These are phyloP conservation scores for Hassar affinis DNA, from an alignment of 2,113 vertebrate genomes.

Conservation along the genomic window DNA sequence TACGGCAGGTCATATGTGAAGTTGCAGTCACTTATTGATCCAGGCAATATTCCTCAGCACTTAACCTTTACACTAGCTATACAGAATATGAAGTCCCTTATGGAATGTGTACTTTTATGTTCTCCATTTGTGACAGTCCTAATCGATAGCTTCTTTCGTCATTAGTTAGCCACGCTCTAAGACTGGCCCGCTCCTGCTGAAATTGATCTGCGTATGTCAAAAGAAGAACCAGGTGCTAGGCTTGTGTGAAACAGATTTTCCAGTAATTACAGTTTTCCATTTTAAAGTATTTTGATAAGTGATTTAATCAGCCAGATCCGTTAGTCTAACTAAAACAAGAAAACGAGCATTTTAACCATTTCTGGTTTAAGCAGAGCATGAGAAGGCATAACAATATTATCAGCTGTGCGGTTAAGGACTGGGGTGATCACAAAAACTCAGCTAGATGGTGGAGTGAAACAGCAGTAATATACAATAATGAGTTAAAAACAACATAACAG, in stretches of 20 bases:
- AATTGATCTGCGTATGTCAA: conserved; percentile 52
- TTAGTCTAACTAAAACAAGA: not conserved
- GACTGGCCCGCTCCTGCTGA: conserved; percentile 51
- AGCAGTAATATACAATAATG: not conserved
- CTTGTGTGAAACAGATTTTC: conserved; percentile 1
- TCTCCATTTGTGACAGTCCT: conserved; percentile 72
- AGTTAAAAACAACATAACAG: not conserved
- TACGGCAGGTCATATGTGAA: conserved; percentile 67
- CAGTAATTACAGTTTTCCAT: not conserved
- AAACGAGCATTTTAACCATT: not conserved
- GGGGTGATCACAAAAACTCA: not conserved
- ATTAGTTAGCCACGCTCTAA: conserved; percentile 65
- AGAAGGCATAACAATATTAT: not conserved
- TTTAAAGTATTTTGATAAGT: not conserved
- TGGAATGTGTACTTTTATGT: conserved; percentile 81
- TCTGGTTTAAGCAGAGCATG: not conserved
- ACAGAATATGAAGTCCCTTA: conserved; percentile 77
- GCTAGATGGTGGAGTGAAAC: not conserved
- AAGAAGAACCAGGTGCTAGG: conserved; percentile 38
- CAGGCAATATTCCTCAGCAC: conserved; percentile 74
- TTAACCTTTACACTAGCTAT: conserved; percentile 81
- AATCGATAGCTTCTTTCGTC: conserved; percentile 72
- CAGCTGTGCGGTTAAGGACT: not conserved
- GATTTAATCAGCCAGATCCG: not conserved
- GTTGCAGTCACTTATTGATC: conserved; percentile 77